Percentiles rank a stretch among this genome's conserved stretches.
These are phyloP conservation scores for Drosophila kurseongensis DNA, from an alignment of 1,140 invertebrate species.

Conservation along the genomic window DNA sequence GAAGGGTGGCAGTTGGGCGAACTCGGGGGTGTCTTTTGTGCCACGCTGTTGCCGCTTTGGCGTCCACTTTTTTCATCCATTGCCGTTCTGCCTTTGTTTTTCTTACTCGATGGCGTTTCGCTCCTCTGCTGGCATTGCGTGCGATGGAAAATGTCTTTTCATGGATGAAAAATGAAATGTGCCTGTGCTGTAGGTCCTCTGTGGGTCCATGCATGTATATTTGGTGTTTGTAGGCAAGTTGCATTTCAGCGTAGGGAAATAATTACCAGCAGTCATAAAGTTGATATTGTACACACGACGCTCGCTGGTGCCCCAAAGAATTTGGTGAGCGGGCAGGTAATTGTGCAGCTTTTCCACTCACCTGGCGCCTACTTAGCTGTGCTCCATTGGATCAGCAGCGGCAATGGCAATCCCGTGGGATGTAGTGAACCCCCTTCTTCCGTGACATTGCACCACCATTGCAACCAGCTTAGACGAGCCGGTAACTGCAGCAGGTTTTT, in stretches of 20 bases:
- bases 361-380: not conserved
- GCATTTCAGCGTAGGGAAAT: slow-evolving; percentile 4
- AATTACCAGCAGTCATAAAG: slow-evolving; percentile 19
- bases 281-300: not conserved
- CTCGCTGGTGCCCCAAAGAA: not conserved
- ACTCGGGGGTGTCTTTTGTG: slow-evolving; percentile 56
- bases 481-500: slow-evolving; percentile 43
- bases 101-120: slow-evolving; percentile 59
- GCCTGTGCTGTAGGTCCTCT: slow-evolving; percentile 27
- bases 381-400: not conserved
- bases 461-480: slow-evolving; percentile 1
- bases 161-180: slow-evolving; percentile 64
- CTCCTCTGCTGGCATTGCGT: slow-evolving; percentile 45
- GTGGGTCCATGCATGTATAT: slow-evolving; percentile 9
- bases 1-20: slow-evolving; percentile 1
- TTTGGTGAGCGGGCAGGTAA: not conserved
- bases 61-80: slow-evolving; percentile 52
- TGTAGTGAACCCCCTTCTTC: not conserved
- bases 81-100: slow-evolving; percentile 69
- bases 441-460: not conserved
- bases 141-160: slow-evolving; percentile 67
- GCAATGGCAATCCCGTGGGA: too few species aligned
- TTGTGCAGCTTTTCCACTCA: not conserved
- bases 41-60: slow-evolving; percentile 57
- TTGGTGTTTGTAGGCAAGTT: not conserved